A percentile compares a stretch with the other conserved stretches of the same genome.
Evolutionary conservation across 2,113 vertebrate genomes (phyloP).

Genomic region (Perca schrenkii): DNA sequence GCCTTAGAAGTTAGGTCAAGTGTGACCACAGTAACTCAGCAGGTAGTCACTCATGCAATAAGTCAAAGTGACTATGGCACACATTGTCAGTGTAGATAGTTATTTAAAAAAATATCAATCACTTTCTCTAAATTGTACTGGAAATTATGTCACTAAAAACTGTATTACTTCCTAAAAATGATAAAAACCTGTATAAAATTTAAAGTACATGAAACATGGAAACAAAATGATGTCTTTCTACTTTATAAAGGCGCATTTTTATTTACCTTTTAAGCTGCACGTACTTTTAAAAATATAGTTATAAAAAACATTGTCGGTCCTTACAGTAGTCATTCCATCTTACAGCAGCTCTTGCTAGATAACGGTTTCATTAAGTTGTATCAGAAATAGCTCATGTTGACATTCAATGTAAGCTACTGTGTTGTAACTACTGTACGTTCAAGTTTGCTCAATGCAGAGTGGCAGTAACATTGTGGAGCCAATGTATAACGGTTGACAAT

Average conservation of each 20-base stretch:
- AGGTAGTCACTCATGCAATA: conserved; percentile 5
- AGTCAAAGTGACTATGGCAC: conserved; percentile 16
- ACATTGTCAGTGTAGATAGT: background rate
- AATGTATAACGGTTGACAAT: too few species aligned
- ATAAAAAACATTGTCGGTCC: background rate
- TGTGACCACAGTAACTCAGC: conserved; percentile 27
- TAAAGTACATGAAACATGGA: background rate
- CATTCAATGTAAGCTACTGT: background rate
- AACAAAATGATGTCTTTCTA: background rate
- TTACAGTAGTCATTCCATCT: background rate
- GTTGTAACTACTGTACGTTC: too few species aligned
- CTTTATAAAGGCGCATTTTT: background rate
- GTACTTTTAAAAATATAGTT: background rate
- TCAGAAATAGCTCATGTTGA: background rate
- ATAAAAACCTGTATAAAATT: background rate
- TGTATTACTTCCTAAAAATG: background rate
- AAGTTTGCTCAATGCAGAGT: too few species aligned
- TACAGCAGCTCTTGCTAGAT: background rate
- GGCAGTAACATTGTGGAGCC: too few species aligned
- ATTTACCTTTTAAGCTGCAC: background rate
- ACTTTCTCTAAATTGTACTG: background rate
- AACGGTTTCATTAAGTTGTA: background rate
- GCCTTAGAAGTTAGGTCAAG: conserved; percentile 34
- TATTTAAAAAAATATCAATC: background rate
- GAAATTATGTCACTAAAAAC: background rate